Evolutionary conservation across 2,888 invertebrate species (phyloP).

Genomic region (Parnassius glacialis): DNA sequence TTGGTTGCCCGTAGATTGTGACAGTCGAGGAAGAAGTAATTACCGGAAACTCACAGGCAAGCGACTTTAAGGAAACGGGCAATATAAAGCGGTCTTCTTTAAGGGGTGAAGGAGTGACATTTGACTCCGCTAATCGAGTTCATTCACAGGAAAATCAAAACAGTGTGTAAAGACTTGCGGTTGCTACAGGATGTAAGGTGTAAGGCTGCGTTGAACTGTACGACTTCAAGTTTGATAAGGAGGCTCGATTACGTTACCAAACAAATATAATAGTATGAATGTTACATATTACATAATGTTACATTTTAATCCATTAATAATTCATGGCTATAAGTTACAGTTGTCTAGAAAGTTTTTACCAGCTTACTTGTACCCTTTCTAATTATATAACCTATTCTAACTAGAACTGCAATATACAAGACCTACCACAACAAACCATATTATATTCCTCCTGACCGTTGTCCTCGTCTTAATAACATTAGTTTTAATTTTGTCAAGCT

Average conservation of each 20-base stretch:
- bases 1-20: conserved; percentile 50
- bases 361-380: no score
- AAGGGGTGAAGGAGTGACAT: conserved; percentile 74
- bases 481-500: no score
- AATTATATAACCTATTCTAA: no score
- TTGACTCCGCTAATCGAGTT: conserved; percentile 74
- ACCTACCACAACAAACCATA: no score
- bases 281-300: no score
- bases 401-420: no score
- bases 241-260: neutral
- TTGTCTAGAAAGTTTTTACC: no score
- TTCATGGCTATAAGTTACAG: no score
- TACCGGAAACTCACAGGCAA: conserved; percentile 66
- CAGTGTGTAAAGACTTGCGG: conserved; percentile 59
- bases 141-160: conserved; percentile 67
- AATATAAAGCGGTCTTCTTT: conserved; percentile 48
- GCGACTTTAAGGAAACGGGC: conserved; percentile 62
- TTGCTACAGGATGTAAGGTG: conserved; percentile 66
- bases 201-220: conserved; percentile 38
- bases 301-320: no score
- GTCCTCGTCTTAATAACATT: no score
- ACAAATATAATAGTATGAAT: neutral
- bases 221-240: conserved; percentile 26
- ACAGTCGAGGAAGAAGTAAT: conserved; percentile 71
- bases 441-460: no score